Percentiles rank a stretch among this genome's conserved stretches.
These are phyloP conservation scores for Carettochelys insculpta DNA, from an alignment of 2,113 vertebrate species.

Conservation along the genomic window DNA sequence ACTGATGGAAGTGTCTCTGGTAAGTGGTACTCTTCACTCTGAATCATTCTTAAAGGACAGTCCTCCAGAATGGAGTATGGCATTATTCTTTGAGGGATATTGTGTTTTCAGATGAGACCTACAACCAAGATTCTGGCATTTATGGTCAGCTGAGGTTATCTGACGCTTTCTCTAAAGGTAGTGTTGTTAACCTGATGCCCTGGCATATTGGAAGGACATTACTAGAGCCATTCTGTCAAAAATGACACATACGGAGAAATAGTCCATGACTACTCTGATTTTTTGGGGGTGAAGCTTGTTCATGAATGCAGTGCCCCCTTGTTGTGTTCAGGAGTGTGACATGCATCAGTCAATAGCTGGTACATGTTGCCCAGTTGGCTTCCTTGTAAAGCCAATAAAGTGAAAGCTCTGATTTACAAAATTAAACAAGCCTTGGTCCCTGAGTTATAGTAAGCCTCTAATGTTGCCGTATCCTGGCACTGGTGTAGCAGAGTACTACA, in stretches of 20 bases:
- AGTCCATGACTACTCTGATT: accelerated
- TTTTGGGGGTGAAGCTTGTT: background rate
- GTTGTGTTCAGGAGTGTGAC: background rate
- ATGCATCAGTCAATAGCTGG: background rate
- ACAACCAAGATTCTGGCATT: background rate
- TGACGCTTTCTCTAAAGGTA: background rate
- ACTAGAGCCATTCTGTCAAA: background rate
- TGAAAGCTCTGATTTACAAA: constrained; percentile 3
- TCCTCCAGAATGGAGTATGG: background rate
- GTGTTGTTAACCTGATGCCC: background rate
- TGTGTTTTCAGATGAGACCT: background rate
- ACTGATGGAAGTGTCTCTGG: background rate
- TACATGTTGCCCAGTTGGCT: background rate
- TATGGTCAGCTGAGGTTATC: background rate
- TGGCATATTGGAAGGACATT: background rate
- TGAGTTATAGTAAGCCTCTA: background rate
- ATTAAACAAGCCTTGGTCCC: background rate
- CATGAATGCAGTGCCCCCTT: background rate
- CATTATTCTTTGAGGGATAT: background rate
- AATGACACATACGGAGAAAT: background rate
- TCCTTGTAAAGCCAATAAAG: background rate
- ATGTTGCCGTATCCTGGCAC: background rate
- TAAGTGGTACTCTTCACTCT: background rate
- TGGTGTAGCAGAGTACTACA: background rate
- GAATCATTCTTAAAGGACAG: background rate